A percentile compares a stretch with the other conserved stretches of the same genome.
phyloP scores from a whole-genome alignment of 1,140 invertebrate species.

The Drosophila truncata region DNA sequence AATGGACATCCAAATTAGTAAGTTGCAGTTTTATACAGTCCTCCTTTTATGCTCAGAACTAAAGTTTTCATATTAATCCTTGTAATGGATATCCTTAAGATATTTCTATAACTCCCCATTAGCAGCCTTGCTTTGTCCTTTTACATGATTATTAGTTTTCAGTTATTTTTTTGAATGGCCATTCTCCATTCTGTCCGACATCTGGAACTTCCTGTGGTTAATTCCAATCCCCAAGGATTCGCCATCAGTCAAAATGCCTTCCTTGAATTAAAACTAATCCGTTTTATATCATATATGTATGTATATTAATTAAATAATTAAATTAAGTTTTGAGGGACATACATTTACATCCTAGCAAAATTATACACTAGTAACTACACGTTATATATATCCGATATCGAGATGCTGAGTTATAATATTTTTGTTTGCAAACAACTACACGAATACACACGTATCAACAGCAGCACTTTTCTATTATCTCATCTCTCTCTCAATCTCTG shows the following conservation, averaged over 20 bases:
- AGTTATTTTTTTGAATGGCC: no score
- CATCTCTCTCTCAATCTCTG: constrained; percentile 10
- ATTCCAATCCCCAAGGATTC: background rate
- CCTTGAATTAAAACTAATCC: constrained; percentile 20
- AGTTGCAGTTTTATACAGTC: no score
- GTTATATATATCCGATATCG: constrained; percentile 79
- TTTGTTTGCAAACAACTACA: constrained; percentile 78
- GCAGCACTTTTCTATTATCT: constrained; percentile 55
- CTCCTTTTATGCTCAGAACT: no score
- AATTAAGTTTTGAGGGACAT: constrained; percentile 82
- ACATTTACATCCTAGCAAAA: constrained; percentile 82
- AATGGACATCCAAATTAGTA: no score
- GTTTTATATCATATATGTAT: constrained; percentile 78
- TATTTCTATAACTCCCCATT: no score
- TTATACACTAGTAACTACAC: constrained; percentile 82
- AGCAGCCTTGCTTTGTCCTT: no score
- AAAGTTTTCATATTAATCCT: no score
- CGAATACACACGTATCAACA: constrained; percentile 78
- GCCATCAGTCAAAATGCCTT: no score
- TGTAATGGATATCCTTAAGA: no score
- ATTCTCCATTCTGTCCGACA: no score
- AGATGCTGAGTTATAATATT: constrained; percentile 79
- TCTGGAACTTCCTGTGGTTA: background rate
- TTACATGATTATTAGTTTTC: no score
- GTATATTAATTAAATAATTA: constrained; percentile 84